Base-by-base conservation (phyloP, 2,888 invertebrate genomes). In the Ophion costatus region DNA sequence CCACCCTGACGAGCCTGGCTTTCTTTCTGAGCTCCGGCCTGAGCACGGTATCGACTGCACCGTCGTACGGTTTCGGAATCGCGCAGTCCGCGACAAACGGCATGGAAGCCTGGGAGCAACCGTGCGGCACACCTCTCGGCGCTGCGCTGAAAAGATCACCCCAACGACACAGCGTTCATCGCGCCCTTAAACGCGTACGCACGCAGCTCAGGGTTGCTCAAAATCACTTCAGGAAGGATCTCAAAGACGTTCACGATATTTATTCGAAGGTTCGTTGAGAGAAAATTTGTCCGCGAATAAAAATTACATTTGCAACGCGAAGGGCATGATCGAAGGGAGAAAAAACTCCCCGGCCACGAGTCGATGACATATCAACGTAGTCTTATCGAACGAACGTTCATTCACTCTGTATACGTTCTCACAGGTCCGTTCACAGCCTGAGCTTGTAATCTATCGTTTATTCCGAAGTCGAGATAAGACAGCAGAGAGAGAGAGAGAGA, bases 201-300 rank as follows among this genome's bases (percentile, higher is more conserved):
- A 93, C 93, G 2, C 94, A 94, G 88, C 89, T 94, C 56, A 89
- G 92, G 73, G 90, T 93, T 59, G 94, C 94, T 2, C 91, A 92
- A 77, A 91, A 92, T 71, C 93, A 94, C 87, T 93, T 93, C 87
- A 90, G 90, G 70, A 91, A 91, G 83, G 90, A 92, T 80, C 90
- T 91, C 86, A 91, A 90, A 78, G 92, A 92, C 82, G 91, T 93
- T 64, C 91, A 90, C 80, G 89, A 90, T 63, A 90, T 93, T 69
- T 94, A 94, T 88, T 89, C 92, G n/a, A 92, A 93, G 91, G 94
- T 94, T 86, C 86, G 89, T 67, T 29, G 14, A 82, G 14, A 33
- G 14, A 66, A 74, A 59, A 59, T 59, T 51, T 14, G 14, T 29
- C 29, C 14, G 14, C 45, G 45, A 45, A 17, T 1, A 45, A 14